phyloP scores from a whole-genome alignment of 2,113 vertebrate genomes.

The Aegotheles bennettii region DNA sequence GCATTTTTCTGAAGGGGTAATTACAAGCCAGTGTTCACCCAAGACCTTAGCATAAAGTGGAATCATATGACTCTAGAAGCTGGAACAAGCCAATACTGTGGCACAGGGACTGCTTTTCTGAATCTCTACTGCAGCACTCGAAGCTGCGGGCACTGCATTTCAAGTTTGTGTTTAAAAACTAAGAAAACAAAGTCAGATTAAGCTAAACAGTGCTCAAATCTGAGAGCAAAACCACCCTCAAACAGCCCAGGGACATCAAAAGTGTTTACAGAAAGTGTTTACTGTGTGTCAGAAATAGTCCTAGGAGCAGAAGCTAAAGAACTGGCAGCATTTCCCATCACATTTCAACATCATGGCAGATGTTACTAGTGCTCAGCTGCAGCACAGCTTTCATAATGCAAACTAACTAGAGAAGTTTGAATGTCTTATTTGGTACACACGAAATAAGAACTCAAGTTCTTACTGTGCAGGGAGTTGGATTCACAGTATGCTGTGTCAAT shows the following conservation, averaged over 20 bases:
- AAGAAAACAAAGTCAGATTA: not conserved
- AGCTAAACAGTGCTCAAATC: not conserved
- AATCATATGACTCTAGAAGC: not conserved
- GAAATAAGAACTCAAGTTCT: not conserved
- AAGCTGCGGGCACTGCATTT: not conserved
- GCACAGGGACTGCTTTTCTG: not conserved
- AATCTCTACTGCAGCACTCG: not conserved
- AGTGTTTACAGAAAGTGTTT: not conserved
- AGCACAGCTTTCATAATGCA: not conserved
- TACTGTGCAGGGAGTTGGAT: not conserved
- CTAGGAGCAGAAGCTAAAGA: not conserved
- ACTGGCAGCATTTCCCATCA: not conserved
- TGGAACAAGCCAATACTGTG: not conserved
- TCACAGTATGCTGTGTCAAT: not conserved
- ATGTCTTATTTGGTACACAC: not conserved
- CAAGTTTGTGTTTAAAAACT: not conserved
- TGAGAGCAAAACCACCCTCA: not conserved
- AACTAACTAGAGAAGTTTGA: not conserved
- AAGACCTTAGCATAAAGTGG: not conserved
- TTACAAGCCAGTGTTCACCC: not conserved
- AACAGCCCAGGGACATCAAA: not conserved
- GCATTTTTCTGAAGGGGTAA: not conserved
- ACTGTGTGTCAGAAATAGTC: not conserved
- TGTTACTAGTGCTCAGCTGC: not conserved
- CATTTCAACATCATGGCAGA: not conserved